Evolutionary conservation across 2,797 vertebrate species (phyloP).

Genomic region (Pseudochirops cupreus): DNA sequence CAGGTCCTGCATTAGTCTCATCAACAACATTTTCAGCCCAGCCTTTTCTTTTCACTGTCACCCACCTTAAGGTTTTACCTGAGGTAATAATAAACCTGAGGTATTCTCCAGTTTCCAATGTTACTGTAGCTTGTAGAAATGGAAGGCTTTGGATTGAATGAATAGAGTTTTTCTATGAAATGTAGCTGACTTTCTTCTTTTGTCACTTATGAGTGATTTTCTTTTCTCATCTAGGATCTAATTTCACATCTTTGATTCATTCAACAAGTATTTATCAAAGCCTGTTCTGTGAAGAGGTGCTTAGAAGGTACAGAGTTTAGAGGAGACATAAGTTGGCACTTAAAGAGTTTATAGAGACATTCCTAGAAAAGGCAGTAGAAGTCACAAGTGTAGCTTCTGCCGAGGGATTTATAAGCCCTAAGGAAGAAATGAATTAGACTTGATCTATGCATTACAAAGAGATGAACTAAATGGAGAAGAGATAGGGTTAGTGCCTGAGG

Average conservation of each 20-base stretch:
- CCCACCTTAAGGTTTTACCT: neutral
- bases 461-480: neutral
- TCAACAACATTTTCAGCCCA: no score
- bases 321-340: neutral
- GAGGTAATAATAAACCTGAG: no score
- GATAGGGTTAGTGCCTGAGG: neutral
- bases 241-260: no score
- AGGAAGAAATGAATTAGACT: conserved; percentile 6
- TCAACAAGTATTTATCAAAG: no score
- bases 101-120: neutral
- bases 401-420: neutral
- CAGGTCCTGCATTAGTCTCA: no score
- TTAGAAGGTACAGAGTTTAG: no score
- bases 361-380: neutral
- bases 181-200: neutral
- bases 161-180: neutral
- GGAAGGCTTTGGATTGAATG: neutral
- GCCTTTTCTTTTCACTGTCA: neutral
- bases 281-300: no score
- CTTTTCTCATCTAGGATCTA: neutral
- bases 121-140: neutral
- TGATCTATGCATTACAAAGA: neutral
- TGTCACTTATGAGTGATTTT: neutral
- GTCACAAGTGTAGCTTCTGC: conserved; percentile 7
- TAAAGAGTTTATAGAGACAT: neutral